Conservation (phyloP, 2,888 invertebrate genomes). For the Glaucopsyche alexis region DNA sequence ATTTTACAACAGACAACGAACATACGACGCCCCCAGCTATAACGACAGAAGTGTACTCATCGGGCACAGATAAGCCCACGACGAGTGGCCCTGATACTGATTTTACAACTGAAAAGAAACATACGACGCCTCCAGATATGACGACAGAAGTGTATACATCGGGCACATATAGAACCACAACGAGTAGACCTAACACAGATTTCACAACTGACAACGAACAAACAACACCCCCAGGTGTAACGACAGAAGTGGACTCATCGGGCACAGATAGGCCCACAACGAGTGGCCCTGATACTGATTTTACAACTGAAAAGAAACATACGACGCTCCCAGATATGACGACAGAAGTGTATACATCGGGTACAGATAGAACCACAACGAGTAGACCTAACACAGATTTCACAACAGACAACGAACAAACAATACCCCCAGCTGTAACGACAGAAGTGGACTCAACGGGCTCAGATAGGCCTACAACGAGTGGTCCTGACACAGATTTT, state of each 20-base stretch:
- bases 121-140: neutral
- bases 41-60: neutral
- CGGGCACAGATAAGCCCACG: neutral
- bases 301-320: slow-evolving; percentile 9
- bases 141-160: slow-evolving; percentile 8
- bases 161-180: neutral
- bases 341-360: neutral
- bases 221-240: neutral
- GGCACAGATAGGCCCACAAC: neutral
- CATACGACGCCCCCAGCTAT: neutral
- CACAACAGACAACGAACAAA: slow-evolving; percentile 8
- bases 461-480: neutral
- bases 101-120: neutral
- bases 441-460: neutral
- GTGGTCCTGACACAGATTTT: neutral
- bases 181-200: neutral
- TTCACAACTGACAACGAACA: neutral
- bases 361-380: neutral
- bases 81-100: neutral
- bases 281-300: neutral
- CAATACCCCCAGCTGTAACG: neutral
- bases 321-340: neutral
- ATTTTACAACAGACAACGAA: slow-evolving; percentile 10
- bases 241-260: neutral
- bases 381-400: neutral